These are phyloP conservation scores for Phrynocephalus versicolor DNA, from an alignment of 2,113 vertebrate genomes.

Conservation along the genomic window DNA sequence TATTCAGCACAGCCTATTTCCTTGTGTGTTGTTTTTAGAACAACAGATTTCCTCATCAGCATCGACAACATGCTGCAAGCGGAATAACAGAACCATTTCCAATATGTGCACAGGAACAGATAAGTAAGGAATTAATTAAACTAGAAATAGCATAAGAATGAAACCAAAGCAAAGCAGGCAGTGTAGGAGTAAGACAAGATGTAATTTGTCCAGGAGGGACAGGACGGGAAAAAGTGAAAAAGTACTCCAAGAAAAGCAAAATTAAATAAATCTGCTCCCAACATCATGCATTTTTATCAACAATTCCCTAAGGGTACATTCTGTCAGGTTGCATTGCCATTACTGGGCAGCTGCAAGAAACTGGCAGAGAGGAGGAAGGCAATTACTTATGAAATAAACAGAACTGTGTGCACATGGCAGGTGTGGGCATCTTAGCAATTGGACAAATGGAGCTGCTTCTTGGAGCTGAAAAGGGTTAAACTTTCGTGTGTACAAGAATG, in stretches of 20 bases:
- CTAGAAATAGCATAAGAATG: not conserved
- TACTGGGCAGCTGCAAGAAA: not conserved
- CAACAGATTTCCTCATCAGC: not conserved
- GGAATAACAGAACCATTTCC: not conserved
- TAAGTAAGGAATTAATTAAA: not conserved
- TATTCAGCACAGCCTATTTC: not conserved
- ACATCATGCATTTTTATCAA: not conserved
- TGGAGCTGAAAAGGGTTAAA: conserved; percentile 18
- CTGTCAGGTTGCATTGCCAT: not conserved
- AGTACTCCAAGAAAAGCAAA: not conserved
- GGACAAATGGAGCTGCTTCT: not conserved
- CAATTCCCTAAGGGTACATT: conserved; percentile 1
- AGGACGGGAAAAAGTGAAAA: not conserved
- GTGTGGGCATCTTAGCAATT: not conserved
- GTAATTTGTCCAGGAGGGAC: not conserved
- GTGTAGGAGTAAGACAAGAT: not conserved
- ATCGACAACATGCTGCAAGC: not conserved
- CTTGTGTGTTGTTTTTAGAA: not conserved
- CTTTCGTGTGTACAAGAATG: not conserved
- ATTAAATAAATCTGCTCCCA: not conserved
- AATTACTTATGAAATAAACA: not conserved
- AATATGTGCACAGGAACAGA: not conserved
- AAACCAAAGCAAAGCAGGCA: not conserved
- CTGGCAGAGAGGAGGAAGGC: not conserved
- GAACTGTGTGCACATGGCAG: not conserved